phyloP scores from a whole-genome alignment of 1,140 invertebrate species.

The Melitaea cinxia region DNA sequence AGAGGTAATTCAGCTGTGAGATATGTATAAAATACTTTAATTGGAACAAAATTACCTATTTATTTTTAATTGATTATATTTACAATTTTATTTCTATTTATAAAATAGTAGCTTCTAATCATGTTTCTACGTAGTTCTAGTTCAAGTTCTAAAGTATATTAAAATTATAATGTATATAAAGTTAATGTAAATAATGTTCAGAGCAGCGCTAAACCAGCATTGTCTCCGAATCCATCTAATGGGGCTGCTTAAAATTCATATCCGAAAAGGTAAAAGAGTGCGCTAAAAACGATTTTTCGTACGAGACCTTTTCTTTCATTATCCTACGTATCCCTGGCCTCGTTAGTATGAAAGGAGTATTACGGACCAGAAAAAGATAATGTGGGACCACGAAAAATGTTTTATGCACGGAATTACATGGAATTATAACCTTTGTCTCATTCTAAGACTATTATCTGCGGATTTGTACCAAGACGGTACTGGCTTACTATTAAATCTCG shows the following conservation, averaged over 20 bases:
- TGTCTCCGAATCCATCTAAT: constrained; percentile 22
- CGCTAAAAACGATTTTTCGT: constrained; percentile 16
- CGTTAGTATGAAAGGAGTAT: constrained; percentile 32
- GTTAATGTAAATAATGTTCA: constrained; percentile 6
- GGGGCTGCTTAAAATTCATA: constrained; percentile 28
- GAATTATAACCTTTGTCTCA: constrained; percentile 39
- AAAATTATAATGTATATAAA: no score
- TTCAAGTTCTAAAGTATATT: no score
- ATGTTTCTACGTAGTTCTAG: no score
- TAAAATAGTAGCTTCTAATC: no score
- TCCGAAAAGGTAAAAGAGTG: constrained; percentile 30
- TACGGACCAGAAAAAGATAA: constrained; percentile 31
- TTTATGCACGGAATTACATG: constrained; percentile 27
- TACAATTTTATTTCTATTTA: no score
- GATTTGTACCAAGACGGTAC: constrained; percentile 28
- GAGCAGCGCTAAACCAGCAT: constrained; percentile 3
- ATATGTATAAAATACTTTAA: no score
- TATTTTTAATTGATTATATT: no score
- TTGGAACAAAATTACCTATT: no score
- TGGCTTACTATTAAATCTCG: constrained; percentile 24
- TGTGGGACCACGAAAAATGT: constrained; percentile 27
- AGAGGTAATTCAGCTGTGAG: no score
- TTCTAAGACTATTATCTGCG: constrained; percentile 31
- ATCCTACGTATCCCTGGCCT: constrained; percentile 23
- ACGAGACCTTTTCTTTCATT: constrained; percentile 27